Evolutionary conservation across 2,888 invertebrate genomes (phyloP).

Genomic region (Stenolophus ochropezus): DNA sequence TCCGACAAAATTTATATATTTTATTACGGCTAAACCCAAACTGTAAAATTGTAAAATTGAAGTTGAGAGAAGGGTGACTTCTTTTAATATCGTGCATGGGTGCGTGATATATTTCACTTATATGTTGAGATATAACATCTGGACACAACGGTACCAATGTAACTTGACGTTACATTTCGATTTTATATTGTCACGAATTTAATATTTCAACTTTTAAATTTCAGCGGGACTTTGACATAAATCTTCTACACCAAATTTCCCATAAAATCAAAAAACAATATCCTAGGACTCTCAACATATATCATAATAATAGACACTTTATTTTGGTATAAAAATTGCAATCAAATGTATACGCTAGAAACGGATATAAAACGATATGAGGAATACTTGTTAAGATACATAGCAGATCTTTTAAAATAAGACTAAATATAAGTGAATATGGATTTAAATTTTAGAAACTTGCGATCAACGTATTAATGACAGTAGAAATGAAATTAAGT

Average conservation of each 20-base stretch:
- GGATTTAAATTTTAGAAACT: too few relatives aligned
- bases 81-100: conserved; percentile 67
- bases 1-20: conserved; percentile 57
- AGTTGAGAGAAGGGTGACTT: conserved; percentile 62
- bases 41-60: conserved; percentile 53
- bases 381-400: too few relatives aligned
- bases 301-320: too few relatives aligned
- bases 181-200: background rate
- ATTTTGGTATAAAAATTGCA: too few relatives aligned
- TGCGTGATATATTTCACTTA: conserved; percentile 65
- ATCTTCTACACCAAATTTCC: background rate
- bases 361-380: too few relatives aligned
- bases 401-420: too few relatives aligned
- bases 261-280: background rate
- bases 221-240: background rate
- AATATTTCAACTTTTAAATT: background rate
- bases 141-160: background rate
- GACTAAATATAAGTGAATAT: too few relatives aligned
- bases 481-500: too few relatives aligned
- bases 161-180: background rate
- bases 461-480: too few relatives aligned
- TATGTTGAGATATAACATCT: conserved; percentile 27
- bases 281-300: too few relatives aligned
- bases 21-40: conserved; percentile 51
- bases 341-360: too few relatives aligned